Evolutionary conservation across 2,888 invertebrate species (phyloP).

Genomic region (Protonemura montana): DNA sequence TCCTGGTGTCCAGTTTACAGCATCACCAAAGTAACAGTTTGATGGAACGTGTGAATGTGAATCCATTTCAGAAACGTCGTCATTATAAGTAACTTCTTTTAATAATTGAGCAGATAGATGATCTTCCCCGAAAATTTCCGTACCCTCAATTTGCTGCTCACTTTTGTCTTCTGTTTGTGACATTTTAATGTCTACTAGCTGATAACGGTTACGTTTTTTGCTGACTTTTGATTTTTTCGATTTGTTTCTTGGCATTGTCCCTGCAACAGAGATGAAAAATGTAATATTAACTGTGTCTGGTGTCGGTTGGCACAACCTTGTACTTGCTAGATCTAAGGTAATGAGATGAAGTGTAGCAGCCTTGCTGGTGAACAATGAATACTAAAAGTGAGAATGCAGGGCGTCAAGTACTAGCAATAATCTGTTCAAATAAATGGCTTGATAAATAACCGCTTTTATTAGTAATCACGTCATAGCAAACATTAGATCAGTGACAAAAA

Average conservation of each 20-base stretch:
- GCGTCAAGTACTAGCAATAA: neutral
- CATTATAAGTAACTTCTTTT: neutral
- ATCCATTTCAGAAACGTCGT: neutral
- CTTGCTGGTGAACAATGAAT: neutral
- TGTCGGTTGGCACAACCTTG: too few relatives aligned
- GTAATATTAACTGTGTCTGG: neutral
- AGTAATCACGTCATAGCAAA: conserved; percentile 33
- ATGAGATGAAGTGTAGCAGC: too few relatives aligned
- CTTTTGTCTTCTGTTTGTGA: neutral
- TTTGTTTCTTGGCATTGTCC: conserved; percentile 15
- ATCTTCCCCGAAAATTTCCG: too few relatives aligned
- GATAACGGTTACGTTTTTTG: conserved; percentile 18
- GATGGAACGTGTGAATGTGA: neutral
- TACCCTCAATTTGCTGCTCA: too few relatives aligned
- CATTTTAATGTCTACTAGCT: neutral
- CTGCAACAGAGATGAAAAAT: neutral
- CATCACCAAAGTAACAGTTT: neutral
- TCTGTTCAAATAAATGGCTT: neutral
- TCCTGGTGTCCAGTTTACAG: neutral
- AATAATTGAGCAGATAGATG: too few relatives aligned
- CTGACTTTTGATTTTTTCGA: conserved; percentile 26
- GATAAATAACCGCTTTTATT: neutral
- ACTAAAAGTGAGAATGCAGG: neutral
- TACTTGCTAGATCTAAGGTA: too few relatives aligned
- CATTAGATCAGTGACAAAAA: conserved; percentile 29